Base-by-base conservation (phyloP, 2,797 vertebrate species). In the Sylvia borin region DNA sequence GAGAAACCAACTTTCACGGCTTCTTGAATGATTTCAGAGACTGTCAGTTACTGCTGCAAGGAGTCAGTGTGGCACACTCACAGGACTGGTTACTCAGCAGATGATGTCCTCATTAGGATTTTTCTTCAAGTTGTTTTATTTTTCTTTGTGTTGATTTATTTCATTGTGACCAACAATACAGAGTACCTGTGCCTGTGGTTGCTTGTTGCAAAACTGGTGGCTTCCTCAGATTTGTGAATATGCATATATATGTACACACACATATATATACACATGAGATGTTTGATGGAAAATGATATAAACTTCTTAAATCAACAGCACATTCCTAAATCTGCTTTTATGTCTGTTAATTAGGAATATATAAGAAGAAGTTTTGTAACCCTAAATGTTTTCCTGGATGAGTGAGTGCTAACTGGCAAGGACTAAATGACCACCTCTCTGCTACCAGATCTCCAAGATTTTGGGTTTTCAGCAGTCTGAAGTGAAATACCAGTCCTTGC, bases 131-230 rank as follows among this genome's bases (percentile, higher is more conserved):
- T 47, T 51, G 58, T 10, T 71, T 40, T 53, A 3, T 40, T 88
- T 54, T 72, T 26, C 11, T 65, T 78, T 0, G 0, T 26, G 42
- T 51, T 65, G 25, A 10, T 58, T n/a, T 78, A 18, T 74, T 68
- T 61, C 4, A 32, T 38, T 38, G 54, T 66, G 66, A 12, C 24
- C 31, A 20, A 6, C 3, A 19, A 2, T 51, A 13, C 0, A 2
- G 61, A 25, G 25, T 9, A 1, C 2, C 9, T 2, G 7, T 66
- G 43, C 2, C 6, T 65, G 0, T 8, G 21, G 25, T 6, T 73
- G 38, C 38, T 21, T 32, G 8, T n/a, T 54, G 65, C 50, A 77
- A 40, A 68, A n/a, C 14, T 62, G 42, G 27, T 76, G 50, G 2
- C n/a, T 94, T 85, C 31, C 58, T 86, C 61, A 29, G 40, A 16